These are phyloP conservation scores for Corbicula japonica DNA, from an alignment of 2,888 invertebrate species.

Conservation along the genomic window DNA sequence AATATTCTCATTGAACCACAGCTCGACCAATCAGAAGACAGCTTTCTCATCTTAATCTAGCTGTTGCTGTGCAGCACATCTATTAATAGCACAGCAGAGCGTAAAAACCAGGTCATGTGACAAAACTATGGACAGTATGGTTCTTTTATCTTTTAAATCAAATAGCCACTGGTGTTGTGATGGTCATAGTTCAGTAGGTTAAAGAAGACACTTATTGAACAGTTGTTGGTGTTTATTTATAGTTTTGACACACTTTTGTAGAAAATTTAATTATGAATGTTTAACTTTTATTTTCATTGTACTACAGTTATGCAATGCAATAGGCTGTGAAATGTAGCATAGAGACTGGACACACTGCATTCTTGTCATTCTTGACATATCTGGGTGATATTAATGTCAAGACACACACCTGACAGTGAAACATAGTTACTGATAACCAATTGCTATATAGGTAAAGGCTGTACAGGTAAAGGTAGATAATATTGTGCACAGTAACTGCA, in stretches of 20 bases:
- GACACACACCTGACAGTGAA: constrained; percentile 26
- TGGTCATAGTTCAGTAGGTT: constrained; percentile 15
- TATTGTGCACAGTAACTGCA: too few species aligned
- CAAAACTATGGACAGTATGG: constrained; percentile 36
- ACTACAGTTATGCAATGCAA: not conserved
- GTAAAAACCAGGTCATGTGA: constrained; percentile 65
- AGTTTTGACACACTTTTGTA: too few species aligned
- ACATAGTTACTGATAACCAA: too few species aligned
- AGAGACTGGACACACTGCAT: constrained; percentile 18
- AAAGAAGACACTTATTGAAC: constrained; percentile 3
- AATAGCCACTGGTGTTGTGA: constrained; percentile 23
- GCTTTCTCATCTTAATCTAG: constrained; percentile 67
- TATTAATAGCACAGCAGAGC: constrained; percentile 71
- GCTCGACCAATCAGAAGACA: constrained; percentile 72
- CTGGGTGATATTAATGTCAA: constrained; percentile 29
- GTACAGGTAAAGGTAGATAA: too few species aligned
- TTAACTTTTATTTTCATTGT: too few species aligned
- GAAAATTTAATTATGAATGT: too few species aligned
- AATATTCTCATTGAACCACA: constrained; percentile 78
- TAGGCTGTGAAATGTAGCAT: not conserved
- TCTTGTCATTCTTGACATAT: constrained; percentile 43
- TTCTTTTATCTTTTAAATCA: constrained; percentile 24
- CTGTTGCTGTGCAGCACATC: constrained; percentile 78
- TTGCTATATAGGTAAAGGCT: too few species aligned
- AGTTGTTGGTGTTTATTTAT: too few species aligned